These are phyloP conservation scores for Drosophila nikananu DNA, from an alignment of 1,140 invertebrate species.

Conservation along the genomic window DNA sequence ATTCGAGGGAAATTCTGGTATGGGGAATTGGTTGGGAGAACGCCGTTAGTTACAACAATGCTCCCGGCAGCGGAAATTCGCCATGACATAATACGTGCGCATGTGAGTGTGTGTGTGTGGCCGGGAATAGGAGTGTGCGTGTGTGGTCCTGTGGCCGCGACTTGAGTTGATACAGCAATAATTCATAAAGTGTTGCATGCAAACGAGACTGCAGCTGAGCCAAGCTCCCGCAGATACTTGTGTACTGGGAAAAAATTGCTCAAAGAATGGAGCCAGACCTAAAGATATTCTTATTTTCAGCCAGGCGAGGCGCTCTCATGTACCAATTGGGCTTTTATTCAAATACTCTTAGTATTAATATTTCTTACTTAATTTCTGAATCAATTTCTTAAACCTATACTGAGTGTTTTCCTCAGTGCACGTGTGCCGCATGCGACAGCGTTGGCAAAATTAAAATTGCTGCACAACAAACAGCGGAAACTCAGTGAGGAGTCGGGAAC, in stretches of 20 bases:
- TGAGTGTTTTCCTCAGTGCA: background rate
- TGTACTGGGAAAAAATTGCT: background rate
- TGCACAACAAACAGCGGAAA: conserved; percentile 82
- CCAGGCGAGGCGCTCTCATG: background rate
- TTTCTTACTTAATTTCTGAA: background rate
- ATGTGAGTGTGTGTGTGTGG: conserved; percentile 56
- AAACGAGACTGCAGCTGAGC: conserved; percentile 81
- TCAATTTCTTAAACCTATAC: background rate
- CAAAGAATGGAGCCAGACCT: background rate
- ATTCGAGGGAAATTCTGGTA: conserved; percentile 16
- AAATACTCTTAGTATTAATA: no score
- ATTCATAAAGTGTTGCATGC: conserved; percentile 85
- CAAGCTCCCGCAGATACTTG: conserved; percentile 43
- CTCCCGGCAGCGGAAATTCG: conserved; percentile 82
- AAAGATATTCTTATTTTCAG: background rate
- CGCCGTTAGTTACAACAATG: conserved; percentile 79
- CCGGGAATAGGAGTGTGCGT: conserved; percentile 33
- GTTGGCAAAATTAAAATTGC: conserved; percentile 83
- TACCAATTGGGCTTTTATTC: background rate
- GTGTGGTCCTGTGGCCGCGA: conserved; percentile 62
- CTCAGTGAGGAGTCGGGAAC: conserved; percentile 71
- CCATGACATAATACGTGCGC: conserved; percentile 80
- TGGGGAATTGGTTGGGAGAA: conserved; percentile 42
- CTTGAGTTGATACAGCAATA: conserved; percentile 84
- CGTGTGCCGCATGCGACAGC: conserved; percentile 71